Percentiles rank a stretch among this genome's conserved stretches.
These are phyloP conservation scores for Macaria liturata DNA, from an alignment of 2,888 invertebrate genomes.

Conservation along the genomic window DNA sequence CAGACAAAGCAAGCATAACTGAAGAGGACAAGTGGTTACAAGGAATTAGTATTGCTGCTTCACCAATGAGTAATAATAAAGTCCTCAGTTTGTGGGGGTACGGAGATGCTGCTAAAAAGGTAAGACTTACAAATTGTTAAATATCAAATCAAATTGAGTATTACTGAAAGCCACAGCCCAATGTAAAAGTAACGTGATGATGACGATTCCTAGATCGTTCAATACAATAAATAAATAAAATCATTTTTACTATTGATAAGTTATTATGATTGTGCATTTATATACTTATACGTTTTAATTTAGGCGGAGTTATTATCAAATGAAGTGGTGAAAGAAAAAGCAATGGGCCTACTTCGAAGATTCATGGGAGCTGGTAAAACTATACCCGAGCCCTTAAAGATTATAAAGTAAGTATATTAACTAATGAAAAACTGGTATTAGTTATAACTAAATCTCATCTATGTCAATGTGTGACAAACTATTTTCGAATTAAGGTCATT, in stretches of 20 bases:
- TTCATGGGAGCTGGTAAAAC: constrained; percentile 56
- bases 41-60: constrained; percentile 38
- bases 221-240: not conserved
- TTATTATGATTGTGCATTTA: not conserved
- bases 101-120: constrained; percentile 6
- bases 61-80: constrained; percentile 57
- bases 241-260: not conserved
- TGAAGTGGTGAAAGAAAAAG: constrained; percentile 60
- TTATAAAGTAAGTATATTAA: constrained; percentile 50
- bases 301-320: constrained; percentile 68
- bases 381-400: constrained; percentile 60
- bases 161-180: not conserved
- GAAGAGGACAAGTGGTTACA: constrained; percentile 41
- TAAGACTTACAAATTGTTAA: not conserved
- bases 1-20: not conserved
- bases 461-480: too few relatives aligned
- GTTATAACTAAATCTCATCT: too few relatives aligned
- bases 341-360: constrained; percentile 52
- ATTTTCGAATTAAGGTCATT: too few relatives aligned
- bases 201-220: not conserved
- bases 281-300: not conserved
- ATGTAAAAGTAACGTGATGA: not conserved
- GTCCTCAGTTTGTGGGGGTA: not conserved
- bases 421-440: too few relatives aligned
- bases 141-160: not conserved